Conservation (phyloP, 2,113 vertebrate species). For the Dipodomys merriami region DNA sequence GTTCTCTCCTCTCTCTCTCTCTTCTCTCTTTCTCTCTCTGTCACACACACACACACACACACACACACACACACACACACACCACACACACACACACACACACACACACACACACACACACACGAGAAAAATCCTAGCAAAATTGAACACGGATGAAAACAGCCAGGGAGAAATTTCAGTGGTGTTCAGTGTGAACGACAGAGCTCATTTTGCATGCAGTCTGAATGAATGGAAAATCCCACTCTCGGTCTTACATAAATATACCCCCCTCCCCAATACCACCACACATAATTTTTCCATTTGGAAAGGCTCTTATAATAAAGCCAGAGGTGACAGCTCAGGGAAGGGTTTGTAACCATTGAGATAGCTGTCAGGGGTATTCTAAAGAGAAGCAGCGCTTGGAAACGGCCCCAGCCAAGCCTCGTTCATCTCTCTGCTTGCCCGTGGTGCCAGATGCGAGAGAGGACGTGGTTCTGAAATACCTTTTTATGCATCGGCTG, state of each 20-base stretch:
- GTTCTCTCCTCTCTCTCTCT: not conserved
- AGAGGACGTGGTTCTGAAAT: not conserved
- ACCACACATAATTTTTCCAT: conserved; percentile 42
- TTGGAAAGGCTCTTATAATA: conserved; percentile 46
- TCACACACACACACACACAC: not conserved
- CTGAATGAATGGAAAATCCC: conserved; percentile 75
- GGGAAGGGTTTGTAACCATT: conserved; percentile 23
- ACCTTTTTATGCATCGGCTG: not conserved
- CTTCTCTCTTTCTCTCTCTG: not conserved
- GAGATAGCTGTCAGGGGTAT: conserved; percentile 17
- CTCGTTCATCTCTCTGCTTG: not conserved
- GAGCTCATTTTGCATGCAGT: conserved; percentile 66
- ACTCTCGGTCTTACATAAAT: conserved; percentile 63
- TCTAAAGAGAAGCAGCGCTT: not conserved
- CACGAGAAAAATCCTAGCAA: not conserved
- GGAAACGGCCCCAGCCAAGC: not conserved
- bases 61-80: not conserved
- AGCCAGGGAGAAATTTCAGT: conserved; percentile 50
- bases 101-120: not conserved
- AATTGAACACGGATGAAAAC: conserved; percentile 51
- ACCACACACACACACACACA: not conserved
- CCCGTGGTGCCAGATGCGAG: not conserved
- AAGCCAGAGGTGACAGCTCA: conserved; percentile 48
- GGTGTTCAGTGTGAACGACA: conserved; percentile 65
- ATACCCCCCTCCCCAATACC: not conserved